These are phyloP conservation scores for Apamea monoglypha DNA, from an alignment of 2,888 invertebrate genomes.

Conservation along the genomic window DNA sequence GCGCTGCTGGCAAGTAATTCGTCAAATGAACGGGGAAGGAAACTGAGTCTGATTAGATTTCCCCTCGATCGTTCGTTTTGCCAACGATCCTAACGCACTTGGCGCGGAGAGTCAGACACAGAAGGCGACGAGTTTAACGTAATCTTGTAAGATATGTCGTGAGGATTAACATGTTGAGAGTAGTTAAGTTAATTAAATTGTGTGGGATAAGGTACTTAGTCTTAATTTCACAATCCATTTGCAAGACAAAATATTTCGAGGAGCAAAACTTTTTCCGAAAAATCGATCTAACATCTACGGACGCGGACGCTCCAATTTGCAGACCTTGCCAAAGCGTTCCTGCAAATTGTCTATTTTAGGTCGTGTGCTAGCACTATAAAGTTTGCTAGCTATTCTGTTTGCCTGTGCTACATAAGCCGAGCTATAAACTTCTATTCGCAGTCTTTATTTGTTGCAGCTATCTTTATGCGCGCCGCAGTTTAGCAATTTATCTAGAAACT, in stretches of 20 bases:
- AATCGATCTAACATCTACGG: background rate
- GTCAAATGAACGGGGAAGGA: slow-evolving; percentile 44
- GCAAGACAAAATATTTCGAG: background rate
- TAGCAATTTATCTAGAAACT: slow-evolving; percentile 26
- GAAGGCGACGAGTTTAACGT: slow-evolving; percentile 22
- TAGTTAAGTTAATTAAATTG: slow-evolving; percentile 10
- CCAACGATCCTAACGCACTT: slow-evolving; percentile 41
- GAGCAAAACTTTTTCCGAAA: slow-evolving; percentile 2
- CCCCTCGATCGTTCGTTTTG: slow-evolving; percentile 45
- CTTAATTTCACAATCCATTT: background rate
- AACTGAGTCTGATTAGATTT: slow-evolving; percentile 58
- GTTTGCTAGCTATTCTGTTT: slow-evolving; percentile 17
- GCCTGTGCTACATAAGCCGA: background rate
- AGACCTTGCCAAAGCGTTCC: slow-evolving; percentile 41
- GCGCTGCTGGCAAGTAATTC: slow-evolving; percentile 47
- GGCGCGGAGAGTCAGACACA: slow-evolving; percentile 7
- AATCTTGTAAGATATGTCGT: slow-evolving; percentile 22
- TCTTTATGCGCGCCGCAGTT: slow-evolving; percentile 22
- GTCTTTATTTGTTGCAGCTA: slow-evolving; percentile 37
- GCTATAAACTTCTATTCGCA: slow-evolving; percentile 21
- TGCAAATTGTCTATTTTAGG: slow-evolving; percentile 35
- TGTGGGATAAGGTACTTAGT: background rate
- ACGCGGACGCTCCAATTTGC: slow-evolving; percentile 23
- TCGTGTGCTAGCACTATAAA: slow-evolving; percentile 26
- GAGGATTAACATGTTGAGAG: slow-evolving; percentile 14